These are phyloP conservation scores for Drosophila gaucha DNA, from an alignment of 2,888 invertebrate genomes.

Conservation along the genomic window DNA sequence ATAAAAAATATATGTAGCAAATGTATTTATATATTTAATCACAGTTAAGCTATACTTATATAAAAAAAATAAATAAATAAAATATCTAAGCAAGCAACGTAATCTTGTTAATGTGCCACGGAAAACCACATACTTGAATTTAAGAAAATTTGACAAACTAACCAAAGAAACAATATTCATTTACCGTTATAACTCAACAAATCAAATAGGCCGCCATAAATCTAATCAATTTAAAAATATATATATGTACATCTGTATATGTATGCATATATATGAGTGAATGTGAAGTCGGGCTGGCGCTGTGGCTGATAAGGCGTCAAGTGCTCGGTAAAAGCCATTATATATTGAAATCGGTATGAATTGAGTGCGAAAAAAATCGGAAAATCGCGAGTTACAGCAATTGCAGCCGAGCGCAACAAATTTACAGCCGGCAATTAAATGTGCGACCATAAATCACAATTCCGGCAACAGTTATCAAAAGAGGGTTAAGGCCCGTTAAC, in stretches of 20 bases:
- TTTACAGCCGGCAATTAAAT: conserved; percentile 60
- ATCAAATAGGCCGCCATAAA: conserved; percentile 50
- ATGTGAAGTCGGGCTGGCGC: conserved; percentile 2
- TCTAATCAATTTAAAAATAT: conserved; percentile 55
- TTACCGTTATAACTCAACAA: conserved; percentile 19
- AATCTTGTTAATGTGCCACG: too few species aligned
- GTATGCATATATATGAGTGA: neutral
- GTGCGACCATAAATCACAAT: conserved; percentile 60
- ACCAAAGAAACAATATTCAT: conserved; percentile 9
- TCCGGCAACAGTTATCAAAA: conserved; percentile 53
- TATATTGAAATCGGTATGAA: conserved; percentile 44
- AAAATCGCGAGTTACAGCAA: conserved; percentile 44
- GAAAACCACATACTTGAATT: neutral
- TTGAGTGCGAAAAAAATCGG: conserved; percentile 29
- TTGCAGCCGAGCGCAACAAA: conserved; percentile 56
- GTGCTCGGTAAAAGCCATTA: conserved; percentile 19
- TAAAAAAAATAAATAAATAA: too few species aligned
- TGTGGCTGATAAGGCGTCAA: conserved; percentile 32
- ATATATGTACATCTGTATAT: conserved; percentile 7
- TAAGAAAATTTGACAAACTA: neutral
- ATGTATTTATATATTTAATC: too few species aligned
- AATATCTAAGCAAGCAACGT: too few species aligned
- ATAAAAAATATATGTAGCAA: too few species aligned
- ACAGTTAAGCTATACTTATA: too few species aligned
- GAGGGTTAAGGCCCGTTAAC: conserved; percentile 32